A percentile compares a stretch with the other conserved stretches of the same genome.
Conservation (phyloP, 2,113 vertebrate species). For the Ceratotherium simum region DNA sequence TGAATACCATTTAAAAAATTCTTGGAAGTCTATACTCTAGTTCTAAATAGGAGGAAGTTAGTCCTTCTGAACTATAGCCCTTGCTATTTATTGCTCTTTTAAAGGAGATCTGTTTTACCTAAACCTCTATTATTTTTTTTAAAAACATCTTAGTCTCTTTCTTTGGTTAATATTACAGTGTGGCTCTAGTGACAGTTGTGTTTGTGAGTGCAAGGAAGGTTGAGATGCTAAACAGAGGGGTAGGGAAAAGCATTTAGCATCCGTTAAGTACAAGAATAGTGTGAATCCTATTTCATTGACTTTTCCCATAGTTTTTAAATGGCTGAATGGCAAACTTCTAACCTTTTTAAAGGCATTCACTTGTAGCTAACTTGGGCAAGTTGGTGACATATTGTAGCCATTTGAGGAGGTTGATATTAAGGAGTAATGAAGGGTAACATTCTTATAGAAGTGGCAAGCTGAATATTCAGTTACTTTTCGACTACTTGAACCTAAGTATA, state of each 20-base stretch:
- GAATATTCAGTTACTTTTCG: neutral
- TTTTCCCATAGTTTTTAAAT: conserved; percentile 20
- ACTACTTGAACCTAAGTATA: neutral
- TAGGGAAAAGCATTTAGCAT: neutral
- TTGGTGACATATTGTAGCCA: neutral
- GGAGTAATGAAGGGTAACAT: neutral
- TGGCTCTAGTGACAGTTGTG: neutral
- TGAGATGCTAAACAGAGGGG: neutral
- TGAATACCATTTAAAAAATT: neutral
- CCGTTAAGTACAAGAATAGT: neutral
- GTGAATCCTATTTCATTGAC: neutral
- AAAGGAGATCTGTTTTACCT: neutral
- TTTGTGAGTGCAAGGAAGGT: neutral
- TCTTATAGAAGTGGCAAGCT: neutral
- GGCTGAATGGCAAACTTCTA: neutral
- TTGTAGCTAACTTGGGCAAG: neutral
- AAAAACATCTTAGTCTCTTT: neutral
- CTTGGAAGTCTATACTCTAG: neutral
- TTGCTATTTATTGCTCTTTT: neutral
- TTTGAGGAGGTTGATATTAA: neutral
- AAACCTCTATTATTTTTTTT: neutral
- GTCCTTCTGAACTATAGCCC: neutral
- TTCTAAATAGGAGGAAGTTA: conserved; percentile 13
- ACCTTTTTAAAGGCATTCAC: neutral
- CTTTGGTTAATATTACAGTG: neutral